These are phyloP conservation scores for Copsychus sechellarum DNA, from an alignment of 2,113 vertebrate species.

Conservation along the genomic window DNA sequence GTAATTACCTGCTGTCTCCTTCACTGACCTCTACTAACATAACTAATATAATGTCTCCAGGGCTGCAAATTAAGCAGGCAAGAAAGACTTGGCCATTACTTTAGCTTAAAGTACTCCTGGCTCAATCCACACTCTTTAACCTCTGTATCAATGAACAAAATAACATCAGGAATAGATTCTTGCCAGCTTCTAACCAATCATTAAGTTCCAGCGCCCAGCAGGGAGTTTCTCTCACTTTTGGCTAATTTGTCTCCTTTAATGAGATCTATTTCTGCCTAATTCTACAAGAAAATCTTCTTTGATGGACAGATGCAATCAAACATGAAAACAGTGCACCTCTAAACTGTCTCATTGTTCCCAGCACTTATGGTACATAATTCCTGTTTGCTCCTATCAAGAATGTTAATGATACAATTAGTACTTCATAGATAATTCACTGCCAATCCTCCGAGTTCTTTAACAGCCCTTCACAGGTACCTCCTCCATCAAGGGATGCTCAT, in stretches of 20 bases:
- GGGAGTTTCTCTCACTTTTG: background rate
- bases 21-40: background rate
- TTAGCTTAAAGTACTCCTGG: background rate
- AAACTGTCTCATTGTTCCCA: slow-evolving; percentile 6
- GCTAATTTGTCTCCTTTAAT: slow-evolving; percentile 8
- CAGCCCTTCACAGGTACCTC: background rate
- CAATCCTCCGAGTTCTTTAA: background rate
- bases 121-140: background rate
- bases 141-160: background rate
- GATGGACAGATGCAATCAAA: slow-evolving; percentile 30
- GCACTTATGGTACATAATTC: background rate
- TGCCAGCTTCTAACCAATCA: slow-evolving; percentile 19
- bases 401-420: slow-evolving; percentile 35
- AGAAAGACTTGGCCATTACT: background rate
- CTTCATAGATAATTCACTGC: background rate
- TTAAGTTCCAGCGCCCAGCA: background rate
- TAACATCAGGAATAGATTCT: background rate
- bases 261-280: slow-evolving; percentile 26
- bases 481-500: background rate
- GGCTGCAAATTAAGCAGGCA: background rate
- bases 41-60: background rate
- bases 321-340: background rate
- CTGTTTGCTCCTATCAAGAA: slow-evolving; percentile 3
- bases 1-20: background rate
- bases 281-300: slow-evolving; percentile 9